phyloP scores from a whole-genome alignment of 2,113 vertebrate species.

The Cochlearius cochlearius region DNA sequence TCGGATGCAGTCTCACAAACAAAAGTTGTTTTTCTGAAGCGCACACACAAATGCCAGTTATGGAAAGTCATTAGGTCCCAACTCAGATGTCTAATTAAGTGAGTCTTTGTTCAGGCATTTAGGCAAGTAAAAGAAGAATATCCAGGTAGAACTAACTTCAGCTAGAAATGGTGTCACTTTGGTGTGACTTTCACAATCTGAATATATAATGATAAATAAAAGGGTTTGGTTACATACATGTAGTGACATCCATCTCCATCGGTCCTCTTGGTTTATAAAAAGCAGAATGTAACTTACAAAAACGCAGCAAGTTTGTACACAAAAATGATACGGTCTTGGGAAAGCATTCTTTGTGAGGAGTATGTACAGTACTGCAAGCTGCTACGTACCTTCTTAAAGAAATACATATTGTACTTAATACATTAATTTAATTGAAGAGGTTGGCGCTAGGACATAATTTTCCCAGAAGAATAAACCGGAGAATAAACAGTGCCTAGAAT shows the following conservation, averaged over 20 bases:
- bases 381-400: neutral
- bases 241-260: neutral
- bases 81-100: neutral
- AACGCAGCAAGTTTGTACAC: neutral
- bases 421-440: neutral
- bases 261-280: neutral
- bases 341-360: neutral
- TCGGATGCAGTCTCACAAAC: neutral
- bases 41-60: neutral
- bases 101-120: neutral
- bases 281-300: neutral
- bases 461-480: neutral
- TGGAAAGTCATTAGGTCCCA: neutral
- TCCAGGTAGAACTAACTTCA: neutral
- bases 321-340: neutral
- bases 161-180: neutral
- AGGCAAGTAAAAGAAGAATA: neutral
- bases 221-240: neutral
- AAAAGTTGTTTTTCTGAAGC: neutral
- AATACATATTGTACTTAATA: neutral
- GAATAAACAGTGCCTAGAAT: neutral
- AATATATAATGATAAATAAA: neutral
- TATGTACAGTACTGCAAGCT: fast-evolving
- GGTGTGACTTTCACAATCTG: neutral
- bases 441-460: neutral